Base-by-base conservation (phyloP, 2,797 vertebrate species). In the Furcifer pardalis region DNA sequence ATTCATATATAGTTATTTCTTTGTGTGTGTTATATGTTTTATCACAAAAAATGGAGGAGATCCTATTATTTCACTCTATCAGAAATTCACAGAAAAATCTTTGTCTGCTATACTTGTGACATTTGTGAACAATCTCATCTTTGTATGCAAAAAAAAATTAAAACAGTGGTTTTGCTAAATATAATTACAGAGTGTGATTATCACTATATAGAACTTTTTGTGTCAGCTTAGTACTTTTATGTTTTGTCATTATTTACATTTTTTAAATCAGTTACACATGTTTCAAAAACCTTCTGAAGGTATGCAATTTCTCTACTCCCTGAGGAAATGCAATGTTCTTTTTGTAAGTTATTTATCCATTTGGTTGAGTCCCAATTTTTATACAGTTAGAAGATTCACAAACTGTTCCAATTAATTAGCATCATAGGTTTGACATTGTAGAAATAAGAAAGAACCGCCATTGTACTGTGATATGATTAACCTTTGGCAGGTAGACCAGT, bases 221-320 rank as follows among this genome's bases (percentile, higher is more conserved):
- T 7, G 78, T 32, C 37, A 79, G 85, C 10, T 63, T 76, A 80
- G 77, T 83, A 40, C 62, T 83, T 79, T 63, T 1, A 15, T 88
- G 87, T 87, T 78, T 30, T 75, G 21, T 66, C 77, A 63, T n/a
- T 0, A 1, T 81, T 49, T 78, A 88, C 84, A 77, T 79, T 92
- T 91, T 80, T 60, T 84, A 72, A 72, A 86, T 81, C 32, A 60
- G 79, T 81, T 69, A 77, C 79, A 77, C 60, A 75, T 77, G 71
- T 81, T 86, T 77, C 72, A 46, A 77, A 86, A 77, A 40, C 40
- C 4, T 46, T 49, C 35, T 62, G 65, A 46, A 23, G 4, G 59
- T 84, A 44, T 15, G 32, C 0, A 25, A n/a, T 71, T 78, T 19
- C 37, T 77, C 42, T 49, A 46, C 32, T 7, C 19, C 52, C 9